Conservation (phyloP, 2,888 invertebrate genomes). For the Capitulum mitella region DNA sequence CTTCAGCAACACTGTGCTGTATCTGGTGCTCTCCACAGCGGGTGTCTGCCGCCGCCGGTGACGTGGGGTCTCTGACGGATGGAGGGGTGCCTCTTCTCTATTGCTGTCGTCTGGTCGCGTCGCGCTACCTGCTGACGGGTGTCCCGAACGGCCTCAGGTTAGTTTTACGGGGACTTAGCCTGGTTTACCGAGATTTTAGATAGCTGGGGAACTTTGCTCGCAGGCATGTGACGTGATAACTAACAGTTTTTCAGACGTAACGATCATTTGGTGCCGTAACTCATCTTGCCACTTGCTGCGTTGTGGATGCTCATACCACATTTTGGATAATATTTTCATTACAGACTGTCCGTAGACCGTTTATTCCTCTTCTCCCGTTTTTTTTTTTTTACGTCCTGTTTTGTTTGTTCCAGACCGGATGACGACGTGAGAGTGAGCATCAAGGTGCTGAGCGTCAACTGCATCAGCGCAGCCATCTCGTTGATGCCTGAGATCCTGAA, state of each 20-base stretch:
- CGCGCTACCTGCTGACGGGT: slow-evolving; percentile 65
- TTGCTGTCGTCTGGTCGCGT: slow-evolving; percentile 62
- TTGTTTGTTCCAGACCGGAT: slow-evolving; percentile 68
- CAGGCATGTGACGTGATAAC: no score
- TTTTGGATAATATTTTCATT: no score
- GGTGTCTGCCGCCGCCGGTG: slow-evolving; percentile 40
- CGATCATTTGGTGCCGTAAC: no score
- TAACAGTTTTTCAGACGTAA: no score
- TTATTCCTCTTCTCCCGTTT: no score
- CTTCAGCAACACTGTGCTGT: no score
- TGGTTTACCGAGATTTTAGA: no score
- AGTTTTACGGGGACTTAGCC: not conserved
- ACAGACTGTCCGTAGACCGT: no score
- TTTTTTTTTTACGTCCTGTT: no score
- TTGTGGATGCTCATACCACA: no score
- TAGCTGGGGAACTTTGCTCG: no score
- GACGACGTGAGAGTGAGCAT: slow-evolving; percentile 76
- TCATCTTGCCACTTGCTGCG: no score
- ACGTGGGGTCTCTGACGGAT: slow-evolving; percentile 60
- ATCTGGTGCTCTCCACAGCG: not conserved
- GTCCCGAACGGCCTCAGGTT: slow-evolving; percentile 40
- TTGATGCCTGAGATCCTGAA: slow-evolving; percentile 66
- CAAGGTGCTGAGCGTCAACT: slow-evolving; percentile 75
- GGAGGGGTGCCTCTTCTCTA: slow-evolving; percentile 59
- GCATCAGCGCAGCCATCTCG: slow-evolving; percentile 64